Percentiles rank a stretch among this genome's conserved stretches.
phyloP scores from a whole-genome alignment of 1,140 invertebrate species.

The Melanaphis sacchari region DNA sequence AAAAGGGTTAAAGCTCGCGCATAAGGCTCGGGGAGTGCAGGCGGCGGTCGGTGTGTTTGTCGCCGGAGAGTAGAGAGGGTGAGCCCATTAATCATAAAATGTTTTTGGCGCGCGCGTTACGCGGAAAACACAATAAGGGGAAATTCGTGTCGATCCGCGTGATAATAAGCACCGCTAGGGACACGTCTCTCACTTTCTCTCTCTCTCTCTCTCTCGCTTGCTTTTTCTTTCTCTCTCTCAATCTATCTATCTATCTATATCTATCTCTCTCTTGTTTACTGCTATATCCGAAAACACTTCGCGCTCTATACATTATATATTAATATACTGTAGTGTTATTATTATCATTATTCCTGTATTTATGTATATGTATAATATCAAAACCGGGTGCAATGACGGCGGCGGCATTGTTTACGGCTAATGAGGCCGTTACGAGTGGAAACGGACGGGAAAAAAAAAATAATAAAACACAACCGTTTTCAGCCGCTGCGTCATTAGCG shows the following conservation, averaged over 20 bases:
- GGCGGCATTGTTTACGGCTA: constrained; percentile 25
- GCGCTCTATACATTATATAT: constrained; percentile 12
- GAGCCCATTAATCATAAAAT: constrained; percentile 55
- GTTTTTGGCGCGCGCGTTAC: constrained; percentile 50
- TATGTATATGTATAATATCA: background rate
- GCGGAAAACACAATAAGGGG: constrained; percentile 53
- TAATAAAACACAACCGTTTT: constrained; percentile 21
- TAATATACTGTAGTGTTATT: constrained; percentile 28
- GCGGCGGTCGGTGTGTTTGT: background rate
- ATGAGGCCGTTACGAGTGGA: background rate
- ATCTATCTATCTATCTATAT: too few species aligned
- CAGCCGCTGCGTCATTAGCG: constrained; percentile 8
- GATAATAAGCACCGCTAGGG: constrained; percentile 27
- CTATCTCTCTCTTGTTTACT: background rate
- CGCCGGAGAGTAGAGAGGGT: background rate
- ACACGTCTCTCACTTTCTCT: background rate
- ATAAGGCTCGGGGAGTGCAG: background rate
- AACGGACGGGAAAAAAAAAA: constrained; percentile 11
- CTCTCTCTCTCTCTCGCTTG: background rate
- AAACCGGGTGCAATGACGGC: background rate
- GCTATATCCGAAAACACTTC: constrained; percentile 25
- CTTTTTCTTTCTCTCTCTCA: background rate
- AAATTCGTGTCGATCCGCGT: constrained; percentile 53
- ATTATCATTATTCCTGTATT: background rate
- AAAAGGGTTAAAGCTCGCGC: constrained; percentile 54